Evolutionary conservation across 2,888 invertebrate genomes (phyloP).

Genomic region (Agriopis marginaria): DNA sequence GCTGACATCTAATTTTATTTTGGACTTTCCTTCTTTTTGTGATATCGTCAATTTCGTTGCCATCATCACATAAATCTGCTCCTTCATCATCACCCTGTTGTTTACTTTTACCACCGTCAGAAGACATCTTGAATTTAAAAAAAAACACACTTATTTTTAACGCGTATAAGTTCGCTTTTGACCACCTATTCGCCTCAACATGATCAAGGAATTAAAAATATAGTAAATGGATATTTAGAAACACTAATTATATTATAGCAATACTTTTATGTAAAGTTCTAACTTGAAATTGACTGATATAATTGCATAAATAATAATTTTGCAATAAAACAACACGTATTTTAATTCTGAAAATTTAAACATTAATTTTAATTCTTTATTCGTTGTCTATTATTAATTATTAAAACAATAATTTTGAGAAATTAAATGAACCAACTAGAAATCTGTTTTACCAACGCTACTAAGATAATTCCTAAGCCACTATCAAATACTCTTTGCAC

Average conservation of each 20-base stretch:
- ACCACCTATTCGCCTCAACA: no score
- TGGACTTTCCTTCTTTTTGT: neutral
- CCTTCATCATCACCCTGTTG: neutral
- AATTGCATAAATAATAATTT: neutral
- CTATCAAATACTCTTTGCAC: no score
- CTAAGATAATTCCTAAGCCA: no score
- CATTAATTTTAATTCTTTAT: neutral
- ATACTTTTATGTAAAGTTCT: no score
- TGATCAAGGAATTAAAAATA: neutral
- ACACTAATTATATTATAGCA: neutral
- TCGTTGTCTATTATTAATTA: no score
- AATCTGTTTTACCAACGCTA: no score
- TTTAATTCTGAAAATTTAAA: neutral
- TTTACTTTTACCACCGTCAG: neutral
- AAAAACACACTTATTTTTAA: no score
- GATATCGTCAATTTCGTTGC: neutral
- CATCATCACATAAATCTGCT: neutral
- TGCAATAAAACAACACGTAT: neutral
- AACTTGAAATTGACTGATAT: neutral
- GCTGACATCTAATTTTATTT: neutral
- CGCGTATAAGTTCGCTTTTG: no score
- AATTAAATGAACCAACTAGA: neutral
- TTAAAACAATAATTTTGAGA: neutral
- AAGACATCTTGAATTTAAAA: neutral
- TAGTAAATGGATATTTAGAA: neutral